These are phyloP conservation scores for Ascidia mentula DNA, from an alignment of 23 tunicate genomes.

Conservation along the genomic window DNA sequence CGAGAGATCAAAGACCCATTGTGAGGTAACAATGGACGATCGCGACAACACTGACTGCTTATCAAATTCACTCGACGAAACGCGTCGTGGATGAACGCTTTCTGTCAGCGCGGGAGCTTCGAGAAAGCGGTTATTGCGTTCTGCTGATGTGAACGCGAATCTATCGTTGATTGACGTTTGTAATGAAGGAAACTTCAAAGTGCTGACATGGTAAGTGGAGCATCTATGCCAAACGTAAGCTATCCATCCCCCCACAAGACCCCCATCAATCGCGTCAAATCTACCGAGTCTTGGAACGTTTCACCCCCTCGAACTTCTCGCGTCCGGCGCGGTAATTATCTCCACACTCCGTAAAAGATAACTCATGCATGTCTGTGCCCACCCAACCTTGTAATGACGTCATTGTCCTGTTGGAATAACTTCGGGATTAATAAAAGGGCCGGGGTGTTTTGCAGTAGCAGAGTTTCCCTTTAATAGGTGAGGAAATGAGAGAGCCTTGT, in stretches of 20 bases:
- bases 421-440: background rate
- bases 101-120: background rate
- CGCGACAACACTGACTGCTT: background rate
- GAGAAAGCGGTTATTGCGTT: background rate
- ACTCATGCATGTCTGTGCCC: background rate
- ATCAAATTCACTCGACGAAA: background rate
- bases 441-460: too few species aligned
- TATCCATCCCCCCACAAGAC: background rate
- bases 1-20: constrained; percentile 55
- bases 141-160: background rate
- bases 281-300: background rate
- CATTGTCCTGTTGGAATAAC: too few species aligned
- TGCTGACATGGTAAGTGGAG: constrained; percentile 6
- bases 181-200: constrained; percentile 33
- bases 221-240: constrained; percentile 17
- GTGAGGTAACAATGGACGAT: constrained; percentile 26
- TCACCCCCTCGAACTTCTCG: background rate
- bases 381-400: background rate
- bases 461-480: too few species aligned
- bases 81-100: background rate
- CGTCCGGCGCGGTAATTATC: background rate
- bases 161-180: constrained; percentile 22
- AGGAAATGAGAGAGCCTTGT: too few species aligned
- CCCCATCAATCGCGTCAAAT: constrained; percentile 12
- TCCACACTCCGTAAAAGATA: background rate